Evolutionary conservation across 2,113 vertebrate genomes (phyloP).

Genomic region (Podarcis raffonei): DNA sequence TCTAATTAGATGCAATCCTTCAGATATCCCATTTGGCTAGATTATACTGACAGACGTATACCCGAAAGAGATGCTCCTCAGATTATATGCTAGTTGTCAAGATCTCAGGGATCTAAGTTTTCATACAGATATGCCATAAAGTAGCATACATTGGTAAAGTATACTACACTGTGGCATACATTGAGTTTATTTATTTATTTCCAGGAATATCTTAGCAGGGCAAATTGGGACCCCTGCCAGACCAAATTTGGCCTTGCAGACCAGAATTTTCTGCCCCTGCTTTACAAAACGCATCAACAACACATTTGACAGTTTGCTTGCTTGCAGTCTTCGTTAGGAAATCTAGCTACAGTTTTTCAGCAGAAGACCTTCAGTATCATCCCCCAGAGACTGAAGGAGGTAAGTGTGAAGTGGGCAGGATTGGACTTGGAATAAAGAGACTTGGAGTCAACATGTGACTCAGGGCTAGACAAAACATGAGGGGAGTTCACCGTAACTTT

Average conservation of each 20-base stretch:
- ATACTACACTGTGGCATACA: no score
- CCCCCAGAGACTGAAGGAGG: not conserved
- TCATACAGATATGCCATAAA: not conserved
- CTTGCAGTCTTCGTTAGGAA: not conserved
- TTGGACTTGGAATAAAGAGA: not conserved
- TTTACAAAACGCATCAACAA: not conserved
- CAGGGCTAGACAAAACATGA: not conserved
- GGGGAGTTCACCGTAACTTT: not conserved
- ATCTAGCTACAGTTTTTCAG: not conserved
- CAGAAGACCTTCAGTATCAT: not conserved
- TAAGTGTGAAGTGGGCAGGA: not conserved
- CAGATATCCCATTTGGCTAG: not conserved
- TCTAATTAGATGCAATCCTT: not conserved
- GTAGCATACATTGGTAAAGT: no score
- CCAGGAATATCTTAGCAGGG: no score
- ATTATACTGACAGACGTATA: not conserved
- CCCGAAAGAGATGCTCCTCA: not conserved
- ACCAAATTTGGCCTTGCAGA: no score
- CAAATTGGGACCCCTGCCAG: no score
- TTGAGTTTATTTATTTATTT: no score
- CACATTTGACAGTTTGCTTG: not conserved
- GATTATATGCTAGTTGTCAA: not conserved
- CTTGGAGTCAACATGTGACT: not conserved
- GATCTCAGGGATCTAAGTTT: not conserved
- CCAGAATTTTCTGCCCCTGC: not conserved